Base-by-base conservation (phyloP, 2,113 vertebrate species). In the Gavia stellata region DNA sequence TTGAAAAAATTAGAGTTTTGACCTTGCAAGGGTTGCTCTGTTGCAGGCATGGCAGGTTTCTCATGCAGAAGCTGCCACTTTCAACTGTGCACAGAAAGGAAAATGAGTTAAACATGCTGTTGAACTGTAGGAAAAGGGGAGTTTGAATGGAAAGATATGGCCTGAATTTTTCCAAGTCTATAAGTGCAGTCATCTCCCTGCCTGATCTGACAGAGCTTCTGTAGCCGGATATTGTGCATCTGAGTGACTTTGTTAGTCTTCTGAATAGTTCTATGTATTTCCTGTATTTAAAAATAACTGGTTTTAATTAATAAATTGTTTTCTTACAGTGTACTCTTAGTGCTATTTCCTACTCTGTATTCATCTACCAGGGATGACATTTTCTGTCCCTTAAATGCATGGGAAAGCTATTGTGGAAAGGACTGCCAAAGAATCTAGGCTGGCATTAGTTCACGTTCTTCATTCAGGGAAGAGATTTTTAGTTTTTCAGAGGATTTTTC, bases 101-200 rank as follows among this genome's bases (percentile, higher is more conserved):
- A 52, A 83, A 15, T 11, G 6, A 49, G 4, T 16, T 13, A 17
- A 71, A 53, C 3, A 1, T 26, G 7, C 20, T 1, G 5, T 2
- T 50, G 40, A 26, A 18, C 10, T 61, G 4, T 13, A 21, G 42
- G 36, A 14, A 45, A 62, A 56, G 4, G 50, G 25, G 44, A 72
- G 58, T 24, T 91, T 70, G 20, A 29, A 28, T 14, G 34, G 40
- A 16, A 74, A 53, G 38, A 8, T 19, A 26, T 0, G 12, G 25
- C 42, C 59, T 23, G 38, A 63, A 17, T 29, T 55, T 75, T 21
- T 40, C 36, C 25, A 38, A 17, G 29, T 19, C 44, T 53, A 13
- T 3, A 45, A 45, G 40, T 12, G n/a, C 44, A 65, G 25, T 36
- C 3, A 8, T 21, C 7, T 34, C 40, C 16, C 34, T 81, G 23